Base-by-base conservation (phyloP, 2,113 vertebrate species). In the Neofelis nebulosa region DNA sequence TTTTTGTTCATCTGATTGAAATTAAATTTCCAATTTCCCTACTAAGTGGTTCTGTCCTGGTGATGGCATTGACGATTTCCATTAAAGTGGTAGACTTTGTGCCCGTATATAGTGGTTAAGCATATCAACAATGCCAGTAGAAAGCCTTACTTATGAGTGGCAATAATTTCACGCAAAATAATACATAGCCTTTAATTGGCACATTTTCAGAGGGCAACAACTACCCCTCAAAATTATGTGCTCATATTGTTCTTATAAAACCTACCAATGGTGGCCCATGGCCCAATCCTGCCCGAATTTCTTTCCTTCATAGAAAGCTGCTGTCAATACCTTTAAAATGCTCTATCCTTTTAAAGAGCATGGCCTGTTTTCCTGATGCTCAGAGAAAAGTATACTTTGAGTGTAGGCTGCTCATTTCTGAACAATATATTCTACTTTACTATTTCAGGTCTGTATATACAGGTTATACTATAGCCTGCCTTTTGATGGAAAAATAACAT, bases 1-100 rank as follows among this genome's bases (percentile, higher is more conserved):
- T 82, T 97, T 97, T 97, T 97, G 95, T 98, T 96, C 96, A 76
- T 93, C 92, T 97, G 97, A 98, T 97, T 63, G 95, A 97, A 98
- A 98, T 98, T 97, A 97, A 96, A 97, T 96, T 96, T 94, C 91
- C 96, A 96, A 69, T 97, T 97, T 98, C 90, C 89, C 68, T 92
- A 96, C 92, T 94, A 95, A 96, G 91, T 97, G 94, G 55, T 71
- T 96, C 96, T 97, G 61, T 94, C 88, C 55, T 90, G 81, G 82
- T 78, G 76, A 52, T 90, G 83, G 48, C 29, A 29, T 93, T 45
- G 94, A 63, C 85, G 45, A 27, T 94, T 96, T 96, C 84, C 92
- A 97, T 93, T 95, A 95, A 97, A 97, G 90, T 79, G 45, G 73
- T 87, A 83, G 94, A 55, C 33, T 88, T 88, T 80, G 84, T 98